Evolutionary conservation across 2,113 vertebrate genomes (phyloP), one percentile per base, ranked within the genome.

Genomic region (Halcyon senegalensis): DNA sequence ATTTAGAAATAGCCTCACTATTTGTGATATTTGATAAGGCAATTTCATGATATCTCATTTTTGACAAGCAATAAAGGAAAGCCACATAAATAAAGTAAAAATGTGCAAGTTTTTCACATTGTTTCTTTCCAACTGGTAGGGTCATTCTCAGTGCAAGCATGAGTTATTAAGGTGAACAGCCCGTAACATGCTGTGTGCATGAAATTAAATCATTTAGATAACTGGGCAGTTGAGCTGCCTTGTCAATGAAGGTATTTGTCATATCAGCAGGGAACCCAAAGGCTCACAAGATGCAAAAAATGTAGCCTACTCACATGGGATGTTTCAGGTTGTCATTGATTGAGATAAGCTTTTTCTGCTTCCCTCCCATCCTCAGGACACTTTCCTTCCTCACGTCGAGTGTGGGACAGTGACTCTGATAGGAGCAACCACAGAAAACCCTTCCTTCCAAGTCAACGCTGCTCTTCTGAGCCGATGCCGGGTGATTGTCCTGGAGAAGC

Each of bases 381-480:
- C 98, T 60, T 99, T 99, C 94, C 98, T 98, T 91, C 99, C 99
- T 96, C 99, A 99, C 93, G 99, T 99, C 31, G 99, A 99, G 94
- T 99, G 99, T 41, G 99, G 99, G 77, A 99, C 99, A 0, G 96
- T 99, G 86, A 99, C 99, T 20, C 98, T 99, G 97, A 99, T 99
- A 44, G 99, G 99, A 59, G 99, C 99, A 0, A 99, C 99, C 73
- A 99, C 99, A 2, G 99, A 99, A 96, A 99, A 99, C 96, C 99
- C 99, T 59, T 99, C 99, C 88, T 99, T 99, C 97, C 99, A 99
- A 97, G 99, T 99, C 90, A 99, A 99, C 2, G 98, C 98, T 0
- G 99, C 99, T 35, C 98, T 99, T 56, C 98, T 99, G 90, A 99
- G 99, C 97, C 98, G 99, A 4, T 99, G 99, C 94, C 98, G 99